A percentile compares a stretch with the other conserved stretches of the same genome.
phyloP scores from a whole-genome alignment of 2,888 invertebrate species.

The Anorthoa munda region DNA sequence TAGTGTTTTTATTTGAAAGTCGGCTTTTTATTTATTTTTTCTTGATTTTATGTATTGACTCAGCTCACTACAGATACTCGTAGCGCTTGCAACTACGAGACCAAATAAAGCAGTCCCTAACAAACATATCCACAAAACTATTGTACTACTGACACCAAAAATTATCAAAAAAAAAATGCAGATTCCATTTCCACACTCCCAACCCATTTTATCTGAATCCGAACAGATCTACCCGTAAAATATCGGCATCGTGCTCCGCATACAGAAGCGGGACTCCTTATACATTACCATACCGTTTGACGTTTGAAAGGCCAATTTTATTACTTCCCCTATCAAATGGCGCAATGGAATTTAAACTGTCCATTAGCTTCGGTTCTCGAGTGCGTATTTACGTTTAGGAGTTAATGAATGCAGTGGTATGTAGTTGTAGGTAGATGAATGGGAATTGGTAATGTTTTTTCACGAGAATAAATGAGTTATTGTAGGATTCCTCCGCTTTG shows the following conservation, averaged over 20 bases:
- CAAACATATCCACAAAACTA: no score
- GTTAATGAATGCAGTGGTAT: slow-evolving; percentile 30
- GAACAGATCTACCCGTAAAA: slow-evolving; percentile 87
- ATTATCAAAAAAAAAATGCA: slow-evolving; percentile 1
- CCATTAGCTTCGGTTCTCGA: slow-evolving; percentile 75
- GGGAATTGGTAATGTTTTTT: background rate
- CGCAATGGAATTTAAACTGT: slow-evolving; percentile 85
- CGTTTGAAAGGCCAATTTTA: slow-evolving; percentile 88
- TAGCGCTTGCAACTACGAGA: no score
- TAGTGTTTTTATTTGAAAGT: no score
- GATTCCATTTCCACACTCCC: slow-evolving; percentile 70
- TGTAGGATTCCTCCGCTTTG: no score
- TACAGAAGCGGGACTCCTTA: no score
- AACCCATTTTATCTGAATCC: slow-evolving; percentile 83
- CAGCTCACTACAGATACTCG: no score
- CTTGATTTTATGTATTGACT: no score
- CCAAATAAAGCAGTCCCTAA: no score
- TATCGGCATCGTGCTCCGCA: no score
- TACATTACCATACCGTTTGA: slow-evolving; percentile 88
- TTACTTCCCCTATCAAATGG: slow-evolving; percentile 84
- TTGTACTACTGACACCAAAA: background rate
- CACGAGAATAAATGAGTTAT: no score
- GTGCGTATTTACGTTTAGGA: slow-evolving; percentile 38
- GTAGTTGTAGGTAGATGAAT: background rate
- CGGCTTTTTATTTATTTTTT: no score